A percentile compares a stretch with the other conserved stretches of the same genome.
Conservation (phyloP, 2,888 invertebrate species). For the Oligia fasciuncula region DNA sequence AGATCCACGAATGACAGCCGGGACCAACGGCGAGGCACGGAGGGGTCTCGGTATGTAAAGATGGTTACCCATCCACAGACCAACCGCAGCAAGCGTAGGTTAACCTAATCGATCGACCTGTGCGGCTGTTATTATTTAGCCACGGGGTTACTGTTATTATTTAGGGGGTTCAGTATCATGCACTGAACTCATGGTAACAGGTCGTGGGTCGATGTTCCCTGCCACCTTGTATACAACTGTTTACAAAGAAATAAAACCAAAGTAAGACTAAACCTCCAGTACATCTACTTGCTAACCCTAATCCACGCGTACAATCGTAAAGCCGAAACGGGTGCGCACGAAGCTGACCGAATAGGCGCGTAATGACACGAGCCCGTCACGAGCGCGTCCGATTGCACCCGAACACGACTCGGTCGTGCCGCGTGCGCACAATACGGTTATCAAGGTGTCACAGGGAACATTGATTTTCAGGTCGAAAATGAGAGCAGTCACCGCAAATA, state of each 20-base stretch:
- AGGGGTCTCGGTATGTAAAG: no score
- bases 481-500: conserved; percentile 16
- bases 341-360: conserved; percentile 64
- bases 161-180: no score
- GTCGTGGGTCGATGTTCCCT: no score
- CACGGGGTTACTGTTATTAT: no score
- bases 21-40: no score
- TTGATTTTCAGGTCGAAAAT: conserved; percentile 45
- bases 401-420: conserved; percentile 64
- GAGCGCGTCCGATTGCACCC: conserved; percentile 65
- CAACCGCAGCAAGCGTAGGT: no score
- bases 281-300: conserved; percentile 35
- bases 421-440: conserved; percentile 62
- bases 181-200: no score
- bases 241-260: background rate
- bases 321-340: conserved; percentile 69
- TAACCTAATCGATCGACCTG: no score
- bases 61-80: no score
- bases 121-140: no score
- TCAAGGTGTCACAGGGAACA: conserved; percentile 58
- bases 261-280: background rate
- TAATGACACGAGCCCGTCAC: conserved; percentile 72
- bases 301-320: conserved; percentile 55
- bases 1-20: no score
- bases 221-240: no score